Percentiles rank a stretch among this genome's conserved stretches.
phyloP scores from a whole-genome alignment of 35 echinoderm and acorn worm species.

The Heliocidaris tuberculata region DNA sequence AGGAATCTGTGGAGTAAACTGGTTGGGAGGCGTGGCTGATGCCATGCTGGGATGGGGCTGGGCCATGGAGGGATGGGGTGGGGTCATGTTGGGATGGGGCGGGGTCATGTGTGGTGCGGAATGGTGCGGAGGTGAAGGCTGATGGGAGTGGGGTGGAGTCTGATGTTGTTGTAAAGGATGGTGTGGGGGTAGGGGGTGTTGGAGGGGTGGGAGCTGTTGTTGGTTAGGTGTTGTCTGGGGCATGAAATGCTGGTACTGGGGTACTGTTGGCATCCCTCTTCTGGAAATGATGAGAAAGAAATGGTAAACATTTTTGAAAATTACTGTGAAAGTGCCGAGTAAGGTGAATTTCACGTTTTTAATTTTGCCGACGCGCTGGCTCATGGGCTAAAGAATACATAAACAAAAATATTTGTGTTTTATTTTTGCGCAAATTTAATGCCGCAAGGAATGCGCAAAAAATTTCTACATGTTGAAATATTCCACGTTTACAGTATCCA shows the following conservation, averaged over 20 bases:
- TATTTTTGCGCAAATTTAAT: no score
- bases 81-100: constrained; percentile 3
- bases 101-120: neutral
- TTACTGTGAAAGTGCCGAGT: no score
- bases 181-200: neutral
- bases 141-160: constrained; percentile 24
- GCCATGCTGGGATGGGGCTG: constrained; percentile 7
- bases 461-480: no score
- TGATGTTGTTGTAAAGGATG: neutral
- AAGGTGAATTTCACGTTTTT: no score
- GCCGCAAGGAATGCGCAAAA: no score
- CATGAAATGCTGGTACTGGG: constrained; percentile 36
- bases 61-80: neutral
- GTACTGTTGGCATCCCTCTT: constrained; percentile 16
- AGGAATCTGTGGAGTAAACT: neutral
- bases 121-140: neutral
- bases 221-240: neutral
- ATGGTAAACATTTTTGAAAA: neutral
- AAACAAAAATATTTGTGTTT: no score
- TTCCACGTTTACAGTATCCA: no score
- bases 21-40: constrained; percentile 4
- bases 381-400: no score
- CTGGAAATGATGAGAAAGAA: neutral
- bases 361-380: no score
- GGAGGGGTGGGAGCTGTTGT: constrained; percentile 24